A percentile compares a stretch with the other conserved stretches of the same genome.
These are phyloP conservation scores for Theropithecus gelada DNA, from an alignment of 2,113 vertebrate genomes.

Conservation along the genomic window DNA sequence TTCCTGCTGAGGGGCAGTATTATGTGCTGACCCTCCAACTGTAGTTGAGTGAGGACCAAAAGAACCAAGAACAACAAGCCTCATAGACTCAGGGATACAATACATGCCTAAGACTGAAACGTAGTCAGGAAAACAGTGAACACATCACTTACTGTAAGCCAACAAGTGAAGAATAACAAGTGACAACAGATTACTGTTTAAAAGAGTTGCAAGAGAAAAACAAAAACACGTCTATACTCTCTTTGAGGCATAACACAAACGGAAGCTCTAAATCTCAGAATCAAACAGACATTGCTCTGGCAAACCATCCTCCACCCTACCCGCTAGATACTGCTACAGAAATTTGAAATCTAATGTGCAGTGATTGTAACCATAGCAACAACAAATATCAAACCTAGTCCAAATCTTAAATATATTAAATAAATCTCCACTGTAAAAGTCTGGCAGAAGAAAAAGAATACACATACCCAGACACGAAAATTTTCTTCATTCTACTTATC, in stretches of 20 bases:
- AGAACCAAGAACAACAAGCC: too few species aligned
- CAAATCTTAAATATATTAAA: constrained; percentile 2
- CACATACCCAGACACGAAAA: neutral
- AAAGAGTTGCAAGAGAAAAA: neutral
- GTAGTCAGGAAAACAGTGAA: neutral
- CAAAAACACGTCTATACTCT: neutral
- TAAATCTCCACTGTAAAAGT: neutral
- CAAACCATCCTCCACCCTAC: neutral
- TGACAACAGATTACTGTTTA: neutral
- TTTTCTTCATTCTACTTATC: neutral
- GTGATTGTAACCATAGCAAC: constrained; percentile 48
- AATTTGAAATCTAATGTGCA: constrained; percentile 2
- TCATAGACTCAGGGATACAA: neutral
- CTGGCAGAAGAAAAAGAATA: neutral
- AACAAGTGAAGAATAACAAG: neutral
- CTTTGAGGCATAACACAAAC: neutral
- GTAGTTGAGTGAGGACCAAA: neutral
- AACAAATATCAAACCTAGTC: neutral
- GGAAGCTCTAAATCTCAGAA: neutral
- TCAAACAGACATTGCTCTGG: neutral
- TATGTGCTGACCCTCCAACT: neutral
- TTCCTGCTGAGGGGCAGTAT: neutral
- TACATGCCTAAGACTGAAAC: neutral
- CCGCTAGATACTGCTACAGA: neutral
- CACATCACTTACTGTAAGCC: neutral